A percentile compares a stretch with the other conserved stretches of the same genome.
Conservation (phyloP, 2,797 vertebrate genomes). For the Sebastiscus albofasciatus region DNA sequence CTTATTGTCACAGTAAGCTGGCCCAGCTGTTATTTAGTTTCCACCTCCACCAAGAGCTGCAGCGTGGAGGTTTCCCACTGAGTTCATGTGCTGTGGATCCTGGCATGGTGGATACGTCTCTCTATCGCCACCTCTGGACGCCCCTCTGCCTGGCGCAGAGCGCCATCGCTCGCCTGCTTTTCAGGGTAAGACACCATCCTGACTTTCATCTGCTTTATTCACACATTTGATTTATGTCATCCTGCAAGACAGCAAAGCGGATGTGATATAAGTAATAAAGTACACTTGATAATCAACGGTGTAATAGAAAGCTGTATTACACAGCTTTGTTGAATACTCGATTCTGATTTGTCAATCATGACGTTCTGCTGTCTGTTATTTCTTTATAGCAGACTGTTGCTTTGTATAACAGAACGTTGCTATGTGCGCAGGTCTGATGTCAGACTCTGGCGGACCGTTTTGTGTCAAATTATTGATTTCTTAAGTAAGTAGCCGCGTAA, state of each 20-base stretch:
- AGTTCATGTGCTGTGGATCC: constrained; percentile 90
- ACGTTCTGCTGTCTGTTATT: too few species aligned
- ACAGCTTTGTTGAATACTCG: too few species aligned
- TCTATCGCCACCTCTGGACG: constrained; percentile 86
- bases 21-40: constrained; percentile 90
- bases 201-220: neutral
- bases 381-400: too few species aligned
- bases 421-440: too few species aligned
- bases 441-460: too few species aligned
- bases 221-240: neutral
- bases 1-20: constrained; percentile 92
- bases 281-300: neutral
- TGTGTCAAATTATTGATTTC: too few species aligned
- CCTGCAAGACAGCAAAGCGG: neutral
- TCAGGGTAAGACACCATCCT: constrained; percentile 82
- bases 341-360: too few species aligned
- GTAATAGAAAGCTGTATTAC: neutral
- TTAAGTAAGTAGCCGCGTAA: too few species aligned
- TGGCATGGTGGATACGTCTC: constrained; percentile 89
- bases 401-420: too few species aligned
- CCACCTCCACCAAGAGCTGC: constrained; percentile 86
- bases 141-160: constrained; percentile 75
- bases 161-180: constrained; percentile 78
- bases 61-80: constrained; percentile 79
- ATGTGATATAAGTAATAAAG: neutral